Evolutionary conservation across 2,888 invertebrate genomes (phyloP), one percentile per base, ranked within the genome.

Genomic region (Salpingus planirostris): DNA sequence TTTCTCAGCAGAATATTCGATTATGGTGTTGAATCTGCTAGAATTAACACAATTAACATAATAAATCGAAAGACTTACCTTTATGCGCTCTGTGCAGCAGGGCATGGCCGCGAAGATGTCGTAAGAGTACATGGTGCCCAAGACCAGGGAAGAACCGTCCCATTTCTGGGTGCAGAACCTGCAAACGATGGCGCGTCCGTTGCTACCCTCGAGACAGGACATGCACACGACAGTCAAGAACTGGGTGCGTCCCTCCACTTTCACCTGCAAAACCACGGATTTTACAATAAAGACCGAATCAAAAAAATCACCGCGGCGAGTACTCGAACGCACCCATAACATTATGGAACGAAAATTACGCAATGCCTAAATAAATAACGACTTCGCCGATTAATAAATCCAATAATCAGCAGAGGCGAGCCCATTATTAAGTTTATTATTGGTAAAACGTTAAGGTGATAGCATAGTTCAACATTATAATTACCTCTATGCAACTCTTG

Each of bases 121-220:
- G 60, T 93, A 97, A 38, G 92, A 88, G 70, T 97, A 97, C 90
- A 96, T 93, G 44, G 95, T 93, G 46, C 96, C 96, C 36, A 96
- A 75, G 35, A 96, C 88, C 41, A 96, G 75, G 29, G 90, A 86
- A 13, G 89, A 84, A 13, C 96, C 96, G 59, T 91, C 88, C 92
- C 92, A 93, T 50, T 80, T 81, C 52, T 79, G 80, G 27, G 76
- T 76, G 65, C 92, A 92, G 68, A 80, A 86, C 56, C 84, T 77
- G 70, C 91, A 91, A 50, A 80, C 76, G 46, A 90, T 81, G 29
- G 75, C 75, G 44, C 84, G 77, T 46, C 79, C 80, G 2, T 76
- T 73, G 26, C 80, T 79, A 13, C 88, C 86, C 64, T 93, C 92
- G 55, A 95, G 72, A 65, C 92, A 92, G 13, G 80, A 78, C 87